Evolutionary conservation across 2,888 invertebrate species (phyloP).

Genomic region (Rotaria magnacalcarata): DNA sequence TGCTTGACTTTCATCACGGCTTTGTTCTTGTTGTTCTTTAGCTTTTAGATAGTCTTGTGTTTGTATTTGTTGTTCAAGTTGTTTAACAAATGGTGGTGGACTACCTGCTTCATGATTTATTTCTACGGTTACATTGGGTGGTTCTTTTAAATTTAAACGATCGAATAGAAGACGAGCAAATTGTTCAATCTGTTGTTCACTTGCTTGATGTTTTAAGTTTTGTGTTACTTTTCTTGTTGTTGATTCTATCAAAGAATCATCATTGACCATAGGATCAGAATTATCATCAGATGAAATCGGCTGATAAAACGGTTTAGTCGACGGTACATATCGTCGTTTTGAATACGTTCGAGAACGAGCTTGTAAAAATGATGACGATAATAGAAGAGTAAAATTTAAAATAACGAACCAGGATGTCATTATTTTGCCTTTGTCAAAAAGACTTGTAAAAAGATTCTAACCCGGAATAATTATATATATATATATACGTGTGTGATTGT

Average conservation of each 20-base stretch:
- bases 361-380: background rate
- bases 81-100: background rate
- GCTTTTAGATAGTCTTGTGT: background rate
- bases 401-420: background rate
- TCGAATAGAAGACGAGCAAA: background rate
- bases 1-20: background rate
- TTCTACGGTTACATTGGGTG: background rate
- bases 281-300: background rate
- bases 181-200: background rate
- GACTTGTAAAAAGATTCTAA: background rate
- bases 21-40: background rate
- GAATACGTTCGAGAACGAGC: background rate
- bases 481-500: background rate
- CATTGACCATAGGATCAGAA: background rate
- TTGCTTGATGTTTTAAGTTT: background rate
- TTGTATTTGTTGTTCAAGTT: background rate
- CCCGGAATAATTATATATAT: background rate
- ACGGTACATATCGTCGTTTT: background rate
- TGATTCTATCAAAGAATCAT: background rate
- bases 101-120: background rate
- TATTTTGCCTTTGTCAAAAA: background rate
- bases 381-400: background rate
- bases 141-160: slow-evolving; percentile 2
- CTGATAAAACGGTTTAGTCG: background rate
- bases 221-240: too few relatives aligned